Evolutionary conservation across 2,888 invertebrate species (phyloP), one percentile per base, ranked within the genome.

Genomic region (Camptogramma bilineatum): DNA sequence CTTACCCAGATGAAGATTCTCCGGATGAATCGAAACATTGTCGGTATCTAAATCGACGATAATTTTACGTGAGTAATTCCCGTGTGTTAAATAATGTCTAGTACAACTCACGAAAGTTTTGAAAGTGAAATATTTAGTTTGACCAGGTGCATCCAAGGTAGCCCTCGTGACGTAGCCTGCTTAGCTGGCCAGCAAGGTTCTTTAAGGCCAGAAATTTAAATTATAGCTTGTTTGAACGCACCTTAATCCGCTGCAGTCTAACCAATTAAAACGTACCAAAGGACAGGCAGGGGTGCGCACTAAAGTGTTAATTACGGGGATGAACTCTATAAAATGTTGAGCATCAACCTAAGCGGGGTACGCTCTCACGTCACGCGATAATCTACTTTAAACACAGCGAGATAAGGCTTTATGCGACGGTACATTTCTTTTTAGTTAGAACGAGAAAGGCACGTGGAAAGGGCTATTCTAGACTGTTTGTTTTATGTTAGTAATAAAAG

Each of bases 271-370:
- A 50, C 31, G 61, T 66, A 54, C 57, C 56, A 53, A 57, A 62
- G 58, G 57, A 58, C 66, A 50, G 62, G 47, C 66, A 62, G 62
- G 66, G n/a, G 58, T 50, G 65, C 61, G 34, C 64, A 60, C 46
- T 66, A 63, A 64, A 68, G 65, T 64, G 66, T 64, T 72, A 72
- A 72, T 72, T 68, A 70, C 66, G 56, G 63, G 67, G 67, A 60
- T 59, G 67, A 71, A 60, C 66, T 56, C 62, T 46, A 64, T 64
- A 55, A 62, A 62, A 59, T 58, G 71, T 62, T 57, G 64, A 67
- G 67, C 60, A 69, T 67, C 71, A 69, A 54, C 16, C 44, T 64
- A 64, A 66, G 64, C 52, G 54, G 52, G 57, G 57, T 62, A n/a
- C n/a, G 56, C 52, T 60, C 59, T 48, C 48, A 51, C 39, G 51